Percentiles rank a stretch among this genome's conserved stretches.
These are phyloP conservation scores for Grammatotria lemairii DNA, from an alignment of 2,113 vertebrate species.

Conservation along the genomic window DNA sequence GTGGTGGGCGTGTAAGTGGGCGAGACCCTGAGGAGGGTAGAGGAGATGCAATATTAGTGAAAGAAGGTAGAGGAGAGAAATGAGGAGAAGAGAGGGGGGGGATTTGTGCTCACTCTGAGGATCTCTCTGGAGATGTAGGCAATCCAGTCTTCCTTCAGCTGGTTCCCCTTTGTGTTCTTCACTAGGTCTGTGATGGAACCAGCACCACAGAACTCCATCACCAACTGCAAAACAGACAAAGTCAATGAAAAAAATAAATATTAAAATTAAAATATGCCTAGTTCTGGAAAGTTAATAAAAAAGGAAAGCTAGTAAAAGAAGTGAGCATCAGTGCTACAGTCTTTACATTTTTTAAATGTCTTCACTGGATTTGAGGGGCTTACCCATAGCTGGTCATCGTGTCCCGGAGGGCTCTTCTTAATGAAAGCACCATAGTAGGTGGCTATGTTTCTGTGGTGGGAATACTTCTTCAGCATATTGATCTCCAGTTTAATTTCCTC, in stretches of 20 bases:
- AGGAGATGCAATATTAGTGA: neutral
- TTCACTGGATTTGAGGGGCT: neutral
- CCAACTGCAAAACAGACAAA: slow-evolving; percentile 43
- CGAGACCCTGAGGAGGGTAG: slow-evolving; percentile 72
- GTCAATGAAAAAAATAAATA: neutral
- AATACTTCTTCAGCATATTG: slow-evolving; percentile 99
- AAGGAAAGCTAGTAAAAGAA: neutral
- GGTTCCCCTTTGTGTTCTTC: slow-evolving; percentile 76
- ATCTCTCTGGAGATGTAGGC: slow-evolving; percentile 74
- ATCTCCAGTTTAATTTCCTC: slow-evolving; percentile 99
- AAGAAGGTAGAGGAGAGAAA: neutral
- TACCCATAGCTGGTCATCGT: slow-evolving; percentile 75
- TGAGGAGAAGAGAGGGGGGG: accelerated
- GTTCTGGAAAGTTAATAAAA: neutral
- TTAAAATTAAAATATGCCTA: neutral
- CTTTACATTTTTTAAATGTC: neutral
- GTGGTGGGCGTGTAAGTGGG: slow-evolving; percentile 67
- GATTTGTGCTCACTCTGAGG: slow-evolving; percentile 54
- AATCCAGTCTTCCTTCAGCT: slow-evolving; percentile 75
- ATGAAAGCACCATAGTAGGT: slow-evolving; percentile 99
- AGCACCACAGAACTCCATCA: slow-evolving; percentile 76
- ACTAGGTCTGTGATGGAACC: slow-evolving; percentile 74
- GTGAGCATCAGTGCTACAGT: neutral
- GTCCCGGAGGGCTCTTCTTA: slow-evolving; percentile 88
- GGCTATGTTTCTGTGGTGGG: slow-evolving; percentile 97